Evolutionary conservation across 1,140 invertebrate genomes (phyloP), one percentile per base, ranked within the genome.

Genomic region (Adoxophyes honmai): DNA sequence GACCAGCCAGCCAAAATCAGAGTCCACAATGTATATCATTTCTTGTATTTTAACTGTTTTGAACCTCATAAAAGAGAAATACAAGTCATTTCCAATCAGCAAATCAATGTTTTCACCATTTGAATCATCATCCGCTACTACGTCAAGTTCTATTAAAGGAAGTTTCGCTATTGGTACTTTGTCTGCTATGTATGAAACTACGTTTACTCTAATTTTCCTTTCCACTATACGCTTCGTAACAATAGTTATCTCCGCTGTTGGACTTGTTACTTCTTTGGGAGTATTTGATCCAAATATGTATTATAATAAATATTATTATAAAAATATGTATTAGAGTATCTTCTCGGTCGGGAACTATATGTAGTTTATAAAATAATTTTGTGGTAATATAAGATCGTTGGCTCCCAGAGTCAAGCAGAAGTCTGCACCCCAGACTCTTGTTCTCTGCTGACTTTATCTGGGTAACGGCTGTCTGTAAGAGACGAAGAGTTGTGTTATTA

Each of bases 281-380:
- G 11, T 8, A 35, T 48, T 14, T 0, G 52, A 15, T 1, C 58
- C 58, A 55, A 60, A 60, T 8, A 52, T 60, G 18, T 44, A 60
- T n/a, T n/a, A n/a, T n/a, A n/a, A n/a, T n/a, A n/a, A n/a, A n/a
- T n/a, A n/a, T n/a, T n/a, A n/a, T n/a, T n/a, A n/a, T n/a, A n/a
- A n/a, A n/a, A n/a, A n/a, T n/a, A n/a, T 54, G 14, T 8, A 39
- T 16, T n/a, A 54, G 34, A 10, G 15, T 11, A 36, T 48, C 14
- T 44, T 15, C 15, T 34, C 39, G 11, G 6, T 37, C 11, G 1
- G 10, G 9, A 15, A 5, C 5, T 1, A 55, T 11, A 4, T 18
- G 14, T 8, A 60, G 35, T 13, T 54, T 18, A 2, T 44, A 36
- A n/a, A 51, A 37, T 11, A 54, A n/a, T 34, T 5, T 34, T 18